These are phyloP conservation scores for Trididemnum clinides DNA, from an alignment of 23 tunicate genomes.

Conservation along the genomic window DNA sequence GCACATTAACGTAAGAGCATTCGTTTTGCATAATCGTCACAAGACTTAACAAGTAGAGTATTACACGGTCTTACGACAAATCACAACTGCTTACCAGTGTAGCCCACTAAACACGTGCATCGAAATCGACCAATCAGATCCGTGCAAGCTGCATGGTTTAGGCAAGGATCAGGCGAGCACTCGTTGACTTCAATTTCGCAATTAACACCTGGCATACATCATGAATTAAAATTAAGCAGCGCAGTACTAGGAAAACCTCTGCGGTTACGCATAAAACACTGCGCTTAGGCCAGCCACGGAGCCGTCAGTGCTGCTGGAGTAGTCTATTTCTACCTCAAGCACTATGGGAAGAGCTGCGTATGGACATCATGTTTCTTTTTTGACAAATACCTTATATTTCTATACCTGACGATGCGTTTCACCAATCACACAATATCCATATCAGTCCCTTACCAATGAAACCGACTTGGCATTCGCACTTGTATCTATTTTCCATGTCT, in stretches of 20 bases:
- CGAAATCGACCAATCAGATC: slow-evolving; percentile 58
- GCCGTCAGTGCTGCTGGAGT: background rate
- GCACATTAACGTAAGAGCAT: too few species aligned
- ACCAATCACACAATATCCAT: too few species aligned
- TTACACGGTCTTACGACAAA: background rate
- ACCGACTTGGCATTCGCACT: slow-evolving; percentile 56
- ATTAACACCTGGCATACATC: slow-evolving; percentile 35
- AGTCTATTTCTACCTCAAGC: too few species aligned
- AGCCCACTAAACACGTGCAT: slow-evolving; percentile 63
- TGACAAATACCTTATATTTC: too few species aligned
- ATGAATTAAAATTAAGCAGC: background rate
- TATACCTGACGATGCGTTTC: too few species aligned
- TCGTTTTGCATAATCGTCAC: background rate
- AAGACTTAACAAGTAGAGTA: background rate
- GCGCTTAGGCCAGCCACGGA: background rate
- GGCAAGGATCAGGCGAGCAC: slow-evolving; percentile 69
- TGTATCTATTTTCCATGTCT: slow-evolving; percentile 41
- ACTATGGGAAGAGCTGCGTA: too few species aligned
- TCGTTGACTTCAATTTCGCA: slow-evolving; percentile 83
- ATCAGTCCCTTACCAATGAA: too few species aligned
- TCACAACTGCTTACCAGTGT: slow-evolving; percentile 56
- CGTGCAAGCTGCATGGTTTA: slow-evolving; percentile 71
- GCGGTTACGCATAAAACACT: background rate
- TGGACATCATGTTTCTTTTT: too few species aligned
- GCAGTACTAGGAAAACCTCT: background rate